These are phyloP conservation scores for Agrenia bidenticulata DNA, from an alignment of 2,888 invertebrate genomes.

Conservation along the genomic window DNA sequence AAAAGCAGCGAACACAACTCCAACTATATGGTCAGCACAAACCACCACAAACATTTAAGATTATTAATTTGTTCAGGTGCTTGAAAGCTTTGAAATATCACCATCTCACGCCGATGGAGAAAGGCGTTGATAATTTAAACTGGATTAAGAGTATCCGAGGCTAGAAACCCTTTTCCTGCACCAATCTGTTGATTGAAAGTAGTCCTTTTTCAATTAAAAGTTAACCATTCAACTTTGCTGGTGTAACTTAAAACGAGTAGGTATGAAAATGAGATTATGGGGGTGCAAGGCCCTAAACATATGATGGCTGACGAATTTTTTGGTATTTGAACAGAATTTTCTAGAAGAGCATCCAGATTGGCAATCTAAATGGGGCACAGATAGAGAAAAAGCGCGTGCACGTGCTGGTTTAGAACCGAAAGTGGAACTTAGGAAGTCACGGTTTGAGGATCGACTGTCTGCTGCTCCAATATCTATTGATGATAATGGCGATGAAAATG, in stretches of 20 bases:
- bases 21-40: slow-evolving; percentile 71
- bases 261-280: slow-evolving; percentile 13
- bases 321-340: slow-evolving; percentile 65
- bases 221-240: slow-evolving; percentile 13
- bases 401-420: slow-evolving; percentile 52
- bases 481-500: slow-evolving; percentile 34
- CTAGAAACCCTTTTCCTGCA: slow-evolving; percentile 18
- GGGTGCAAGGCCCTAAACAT: neutral
- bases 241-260: slow-evolving; percentile 18
- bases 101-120: slow-evolving; percentile 6
- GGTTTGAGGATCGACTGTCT: slow-evolving; percentile 27
- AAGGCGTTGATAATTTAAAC: slow-evolving; percentile 10
- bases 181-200: neutral
- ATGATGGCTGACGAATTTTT: slow-evolving; percentile 10
- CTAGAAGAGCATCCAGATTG: slow-evolving; percentile 82
- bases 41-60: slow-evolving; percentile 13
- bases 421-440: slow-evolving; percentile 12
- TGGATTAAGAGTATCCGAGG: slow-evolving; percentile 7
- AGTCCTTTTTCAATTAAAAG: slow-evolving; percentile 13
- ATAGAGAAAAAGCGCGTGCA: slow-evolving; percentile 71
- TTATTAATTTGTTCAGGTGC: slow-evolving; percentile 19
- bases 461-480: slow-evolving; percentile 7
- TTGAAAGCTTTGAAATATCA: slow-evolving; percentile 11
- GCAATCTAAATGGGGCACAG: slow-evolving; percentile 83
- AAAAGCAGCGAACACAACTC: slow-evolving; percentile 77